Percentiles rank a stretch among this genome's conserved stretches.
phyloP scores from a whole-genome alignment of 2,888 invertebrate species.

The Eurytoma californica region DNA sequence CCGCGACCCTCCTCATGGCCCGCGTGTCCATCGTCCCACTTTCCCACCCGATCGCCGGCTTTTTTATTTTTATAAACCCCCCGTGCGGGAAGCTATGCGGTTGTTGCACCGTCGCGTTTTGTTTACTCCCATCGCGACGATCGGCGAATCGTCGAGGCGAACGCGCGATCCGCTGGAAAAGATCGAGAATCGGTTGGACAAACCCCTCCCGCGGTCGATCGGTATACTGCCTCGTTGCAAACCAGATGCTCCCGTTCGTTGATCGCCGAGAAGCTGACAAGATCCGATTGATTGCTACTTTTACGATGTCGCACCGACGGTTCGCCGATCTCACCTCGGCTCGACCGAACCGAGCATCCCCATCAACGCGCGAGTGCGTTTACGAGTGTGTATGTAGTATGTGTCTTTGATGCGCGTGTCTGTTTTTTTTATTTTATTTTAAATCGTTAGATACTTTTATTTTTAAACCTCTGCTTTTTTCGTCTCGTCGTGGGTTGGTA shows the following conservation, averaged over 20 bases:
- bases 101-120: neutral
- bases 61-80: no score
- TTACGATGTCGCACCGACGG: no score
- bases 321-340: no score
- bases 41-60: neutral
- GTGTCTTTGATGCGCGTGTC: neutral
- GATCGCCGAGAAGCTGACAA: no score
- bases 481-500: neutral
- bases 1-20: neutral
- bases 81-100: no score
- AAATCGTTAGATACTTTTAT: neutral
- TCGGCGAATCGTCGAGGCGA: neutral
- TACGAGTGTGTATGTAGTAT: neutral
- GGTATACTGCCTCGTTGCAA: neutral
- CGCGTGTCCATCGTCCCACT: constrained; percentile 3
- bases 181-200: neutral
- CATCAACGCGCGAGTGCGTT: no score
- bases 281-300: no score
- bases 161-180: neutral
- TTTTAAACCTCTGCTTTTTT: constrained; percentile 12
- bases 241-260: no score
- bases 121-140: neutral
- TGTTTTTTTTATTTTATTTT: neutral
- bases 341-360: no score
- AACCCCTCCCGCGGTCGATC: neutral